Conservation (phyloP, 2,888 invertebrate species). For the Tolmerus cingulatus region DNA sequence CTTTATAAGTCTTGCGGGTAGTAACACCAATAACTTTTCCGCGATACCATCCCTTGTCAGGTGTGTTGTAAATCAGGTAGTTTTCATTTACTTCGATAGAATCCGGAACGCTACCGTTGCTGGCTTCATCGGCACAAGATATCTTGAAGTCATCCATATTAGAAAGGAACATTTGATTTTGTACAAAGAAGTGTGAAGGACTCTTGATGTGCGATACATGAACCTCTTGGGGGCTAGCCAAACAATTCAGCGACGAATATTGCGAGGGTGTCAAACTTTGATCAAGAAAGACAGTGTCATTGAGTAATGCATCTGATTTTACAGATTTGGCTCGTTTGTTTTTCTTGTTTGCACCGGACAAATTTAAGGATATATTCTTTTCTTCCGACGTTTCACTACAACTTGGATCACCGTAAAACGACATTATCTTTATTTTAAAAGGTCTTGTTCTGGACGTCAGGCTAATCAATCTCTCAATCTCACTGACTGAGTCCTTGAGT, state of each 20-base stretch:
- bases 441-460: not conserved
- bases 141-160: not conserved
- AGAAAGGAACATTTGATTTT: conserved; percentile 52
- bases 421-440: not conserved
- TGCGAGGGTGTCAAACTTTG: not conserved
- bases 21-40: conserved; percentile 57
- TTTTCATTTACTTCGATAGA: conserved; percentile 65
- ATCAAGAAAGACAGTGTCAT: not conserved
- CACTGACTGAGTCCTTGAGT: conserved; percentile 47
- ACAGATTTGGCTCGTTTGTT: not conserved
- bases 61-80: conserved; percentile 69
- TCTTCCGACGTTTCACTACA: not conserved
- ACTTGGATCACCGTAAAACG: conserved; percentile 41
- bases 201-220: conserved; percentile 68
- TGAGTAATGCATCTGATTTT: not conserved
- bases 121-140: conserved; percentile 50
- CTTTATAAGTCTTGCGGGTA: conserved; percentile 61
- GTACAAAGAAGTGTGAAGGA: conserved; percentile 72
- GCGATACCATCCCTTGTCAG: conserved; percentile 73
- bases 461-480: conserved; percentile 49
- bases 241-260: not conserved
- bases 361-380: not conserved
- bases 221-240: conserved; percentile 58
- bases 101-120: conserved; percentile 50
- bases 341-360: not conserved